Evolutionary conservation across 2,888 invertebrate genomes (phyloP).

Genomic region (Gymnocheta viridis): DNA sequence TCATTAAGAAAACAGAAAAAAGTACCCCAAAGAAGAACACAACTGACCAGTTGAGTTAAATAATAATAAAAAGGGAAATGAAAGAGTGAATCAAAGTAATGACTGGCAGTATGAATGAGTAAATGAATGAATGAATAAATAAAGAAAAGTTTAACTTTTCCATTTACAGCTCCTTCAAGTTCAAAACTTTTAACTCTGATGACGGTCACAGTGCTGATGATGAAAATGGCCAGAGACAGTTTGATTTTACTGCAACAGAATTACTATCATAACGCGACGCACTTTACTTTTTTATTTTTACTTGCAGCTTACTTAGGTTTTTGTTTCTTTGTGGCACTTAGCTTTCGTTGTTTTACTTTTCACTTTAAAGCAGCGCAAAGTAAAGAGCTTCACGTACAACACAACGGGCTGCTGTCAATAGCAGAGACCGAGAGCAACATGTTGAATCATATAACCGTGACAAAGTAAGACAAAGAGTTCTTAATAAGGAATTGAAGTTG

Average conservation of each 20-base stretch:
- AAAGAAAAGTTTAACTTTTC: conserved; percentile 34
- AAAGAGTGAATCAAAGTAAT: conserved; percentile 46
- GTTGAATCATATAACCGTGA: conserved; percentile 80
- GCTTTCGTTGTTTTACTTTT: conserved; percentile 15
- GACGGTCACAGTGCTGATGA: conserved; percentile 11
- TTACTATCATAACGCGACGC: conserved; percentile 13
- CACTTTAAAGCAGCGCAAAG: background rate
- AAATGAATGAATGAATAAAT: conserved; percentile 13
- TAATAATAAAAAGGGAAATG: conserved; percentile 59
- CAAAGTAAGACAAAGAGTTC: conserved; percentile 63
- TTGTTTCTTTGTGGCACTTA: conserved; percentile 49
- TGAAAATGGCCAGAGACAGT: conserved; percentile 44
- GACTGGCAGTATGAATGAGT: conserved; percentile 31
- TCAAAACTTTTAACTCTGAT: conserved; percentile 58
- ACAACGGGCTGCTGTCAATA: conserved; percentile 35
- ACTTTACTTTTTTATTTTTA: conserved; percentile 60
- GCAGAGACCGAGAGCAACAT: background rate
- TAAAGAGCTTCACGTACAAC: conserved; percentile 9
- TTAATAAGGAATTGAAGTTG: background rate
- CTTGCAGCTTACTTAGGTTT: background rate
- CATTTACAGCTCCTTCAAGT: conserved; percentile 60
- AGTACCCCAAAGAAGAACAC: conserved; percentile 31
- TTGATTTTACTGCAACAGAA: conserved; percentile 26
- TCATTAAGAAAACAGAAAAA: conserved; percentile 2
- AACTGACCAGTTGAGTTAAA: conserved; percentile 30